Evolutionary conservation across 2,113 vertebrate genomes (phyloP).

Genomic region (Chlamydotis undulata): DNA sequence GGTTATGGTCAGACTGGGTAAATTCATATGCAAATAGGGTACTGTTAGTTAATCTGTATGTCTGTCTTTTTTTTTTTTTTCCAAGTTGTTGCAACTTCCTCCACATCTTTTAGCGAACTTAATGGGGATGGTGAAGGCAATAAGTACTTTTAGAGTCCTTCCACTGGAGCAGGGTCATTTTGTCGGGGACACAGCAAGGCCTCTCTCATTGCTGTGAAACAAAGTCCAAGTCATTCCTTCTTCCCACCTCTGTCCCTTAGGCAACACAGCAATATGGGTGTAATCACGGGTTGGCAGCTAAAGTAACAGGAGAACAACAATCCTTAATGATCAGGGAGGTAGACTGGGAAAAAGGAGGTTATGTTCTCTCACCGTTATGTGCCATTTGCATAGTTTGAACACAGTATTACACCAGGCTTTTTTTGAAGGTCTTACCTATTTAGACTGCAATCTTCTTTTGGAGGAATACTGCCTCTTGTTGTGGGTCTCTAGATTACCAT

Average conservation of each 20-base stretch:
- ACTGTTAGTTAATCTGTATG: constrained; percentile 18
- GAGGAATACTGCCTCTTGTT: background rate
- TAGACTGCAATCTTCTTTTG: background rate
- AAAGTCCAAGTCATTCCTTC: background rate
- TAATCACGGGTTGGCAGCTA: background rate
- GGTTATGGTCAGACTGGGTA: constrained; percentile 39
- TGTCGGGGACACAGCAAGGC: background rate
- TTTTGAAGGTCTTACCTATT: background rate
- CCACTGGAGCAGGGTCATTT: background rate
- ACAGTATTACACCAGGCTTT: background rate
- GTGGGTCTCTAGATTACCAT: background rate
- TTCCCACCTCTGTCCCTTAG: background rate
- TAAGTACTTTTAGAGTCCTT: background rate
- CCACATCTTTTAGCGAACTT: background rate
- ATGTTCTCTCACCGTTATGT: background rate
- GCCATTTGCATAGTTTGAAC: background rate
- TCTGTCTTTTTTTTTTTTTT: background rate
- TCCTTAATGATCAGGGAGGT: background rate
- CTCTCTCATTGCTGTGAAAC: background rate
- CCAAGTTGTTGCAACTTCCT: constrained; percentile 2
- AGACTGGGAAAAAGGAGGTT: background rate
- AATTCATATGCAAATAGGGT: constrained; percentile 44
- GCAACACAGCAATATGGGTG: background rate
- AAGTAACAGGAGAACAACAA: background rate
- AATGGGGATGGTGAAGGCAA: background rate